A percentile compares a stretch with the other conserved stretches of the same genome.
phyloP scores from a whole-genome alignment of 2,113 vertebrate genomes.

The Coryphaenoides rupestris region DNA sequence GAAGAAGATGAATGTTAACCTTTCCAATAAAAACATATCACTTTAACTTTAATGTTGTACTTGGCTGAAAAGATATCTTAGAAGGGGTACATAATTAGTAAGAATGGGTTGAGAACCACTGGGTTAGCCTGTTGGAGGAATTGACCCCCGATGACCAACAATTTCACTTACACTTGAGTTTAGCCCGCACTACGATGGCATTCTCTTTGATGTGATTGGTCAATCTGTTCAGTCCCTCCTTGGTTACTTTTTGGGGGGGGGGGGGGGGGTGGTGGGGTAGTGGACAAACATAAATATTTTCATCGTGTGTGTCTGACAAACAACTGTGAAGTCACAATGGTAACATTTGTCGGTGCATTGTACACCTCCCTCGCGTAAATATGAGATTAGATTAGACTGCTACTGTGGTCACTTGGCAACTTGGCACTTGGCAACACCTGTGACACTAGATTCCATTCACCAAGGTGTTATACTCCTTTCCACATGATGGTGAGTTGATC shows the following conservation, averaged over 20 bases:
- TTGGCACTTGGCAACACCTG: conserved; percentile 34
- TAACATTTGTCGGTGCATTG: too few relatives aligned
- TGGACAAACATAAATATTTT: conserved; percentile 13
- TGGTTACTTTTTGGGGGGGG: conserved; percentile 75
- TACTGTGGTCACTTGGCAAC: conserved; percentile 41
- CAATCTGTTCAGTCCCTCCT: conserved; percentile 85
- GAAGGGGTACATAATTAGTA: too few relatives aligned
- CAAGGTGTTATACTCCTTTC: neutral
- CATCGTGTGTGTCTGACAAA: conserved; percentile 6
- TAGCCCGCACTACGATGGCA: conserved; percentile 82
- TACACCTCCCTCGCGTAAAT: conserved; percentile 36
- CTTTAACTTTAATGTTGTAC: too few relatives aligned
- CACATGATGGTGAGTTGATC: conserved; percentile 9
- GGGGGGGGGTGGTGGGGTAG: conserved; percentile 4
- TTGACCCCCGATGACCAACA: too few relatives aligned
- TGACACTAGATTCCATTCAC: conserved; percentile 12
- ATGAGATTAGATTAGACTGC: conserved; percentile 41
- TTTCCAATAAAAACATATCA: too few relatives aligned
- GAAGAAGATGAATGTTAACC: too few relatives aligned
- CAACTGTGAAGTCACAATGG: neutral
- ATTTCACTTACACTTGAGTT: conserved; percentile 78
- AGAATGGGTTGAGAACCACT: too few relatives aligned
- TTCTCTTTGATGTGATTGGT: conserved; percentile 90
- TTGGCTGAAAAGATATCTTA: too few relatives aligned
- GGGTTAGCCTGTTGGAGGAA: too few relatives aligned